Base-by-base conservation (phyloP, 92 coral and sea anemone species). In the Metridium senile region DNA sequence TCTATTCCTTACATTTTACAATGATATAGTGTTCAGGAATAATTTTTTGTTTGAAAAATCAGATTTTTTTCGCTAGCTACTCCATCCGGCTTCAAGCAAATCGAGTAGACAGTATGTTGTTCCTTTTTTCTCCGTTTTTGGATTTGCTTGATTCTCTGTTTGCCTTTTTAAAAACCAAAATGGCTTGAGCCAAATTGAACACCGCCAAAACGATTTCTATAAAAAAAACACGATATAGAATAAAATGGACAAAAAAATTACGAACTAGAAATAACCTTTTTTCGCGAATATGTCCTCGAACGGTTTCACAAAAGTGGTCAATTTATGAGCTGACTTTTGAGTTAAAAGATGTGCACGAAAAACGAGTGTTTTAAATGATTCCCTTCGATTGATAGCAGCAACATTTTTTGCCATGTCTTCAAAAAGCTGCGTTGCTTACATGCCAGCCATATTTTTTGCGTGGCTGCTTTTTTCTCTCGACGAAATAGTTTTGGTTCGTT, bases 61-160 rank as follows among this genome's bases (percentile, higher is more conserved):
- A 54, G 59, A 16, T 54, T 54, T 6, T 54, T 54, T 54, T 54
- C 59, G 25, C 20, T 21, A 9, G 59, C 20, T 54, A 9, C 4
- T 54, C 17, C 59, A 54, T 54, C 59, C 59, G 59, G 59, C 59
- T 54, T 54, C 59, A 21, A 54, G 6, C 59, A 20, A 54, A 54
- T 54, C n/a, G 20, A 54, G 13, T 21, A 54, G 59, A 3, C 49
- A 54, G 51, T 21, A 3, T 9, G 59, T 54, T 54, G 59, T 54
- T 54, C 59, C 59, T 54, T 54, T 54, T 54, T 21, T 20, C 23
- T 54, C 59, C 3, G 51, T 45, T 16, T 54, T 21, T 54, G 59
- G 49, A 2, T 9, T 2, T 54, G 16, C 23, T 54, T 54, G 59
- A 6, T 54, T 54, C 23, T 54, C 59, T 54, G 25, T 54, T 54